Evolutionary conservation across 2,113 vertebrate genomes (phyloP), one percentile per base, ranked within the genome.

Genomic region (Gymnocephalus cernua): DNA sequence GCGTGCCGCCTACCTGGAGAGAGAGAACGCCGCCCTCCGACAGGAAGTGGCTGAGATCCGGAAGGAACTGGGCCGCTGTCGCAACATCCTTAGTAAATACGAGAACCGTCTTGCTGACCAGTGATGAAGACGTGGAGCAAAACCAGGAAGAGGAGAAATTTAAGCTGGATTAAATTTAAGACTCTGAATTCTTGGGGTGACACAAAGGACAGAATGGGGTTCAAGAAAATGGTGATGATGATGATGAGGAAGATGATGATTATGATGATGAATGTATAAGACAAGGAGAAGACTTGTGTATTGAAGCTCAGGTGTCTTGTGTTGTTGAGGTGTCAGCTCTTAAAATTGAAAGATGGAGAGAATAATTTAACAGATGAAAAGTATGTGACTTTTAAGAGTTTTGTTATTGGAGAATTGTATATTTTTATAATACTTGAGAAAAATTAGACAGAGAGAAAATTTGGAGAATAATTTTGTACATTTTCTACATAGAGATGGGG

Each of bases 1-100:
- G 72, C 96, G 97, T 1, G 97, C 97, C 0, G 96, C 97, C 77
- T 99, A 97, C 93, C 95, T 99, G 92, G 97, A 98, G 91, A 94
- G 97, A 53, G 97, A 99, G 89, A 99, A 99, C 7, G 95, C 96
- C 0, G 94, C 96, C 1, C 94, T 99, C 25, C 93, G 97, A 41
- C 95, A 96, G 82, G 97, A 98, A 90, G 97, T 98, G 93, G 96
- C 97, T 1, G 95, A 97, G 9, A 97, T 97, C 54, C 95, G 97
- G 56, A 96, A 97, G 83, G 97, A 98, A 93, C 96, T 98, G 38
- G 96, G 95, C 64, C 96, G 96, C 80, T 98, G 97, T 91, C 96
- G 96, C 4, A 96, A 94, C 41, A 96, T 97, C 86, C 94, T 98
- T 86, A 96, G 95, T 63, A 97, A 97, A 83, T 98, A 98, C 81